Evolutionary conservation across 37 sponge, comb jelly and placozoan genomes (phyloP), one percentile per base, ranked within the genome.

Genomic region (Halisarca cf. caerulea): DNA sequence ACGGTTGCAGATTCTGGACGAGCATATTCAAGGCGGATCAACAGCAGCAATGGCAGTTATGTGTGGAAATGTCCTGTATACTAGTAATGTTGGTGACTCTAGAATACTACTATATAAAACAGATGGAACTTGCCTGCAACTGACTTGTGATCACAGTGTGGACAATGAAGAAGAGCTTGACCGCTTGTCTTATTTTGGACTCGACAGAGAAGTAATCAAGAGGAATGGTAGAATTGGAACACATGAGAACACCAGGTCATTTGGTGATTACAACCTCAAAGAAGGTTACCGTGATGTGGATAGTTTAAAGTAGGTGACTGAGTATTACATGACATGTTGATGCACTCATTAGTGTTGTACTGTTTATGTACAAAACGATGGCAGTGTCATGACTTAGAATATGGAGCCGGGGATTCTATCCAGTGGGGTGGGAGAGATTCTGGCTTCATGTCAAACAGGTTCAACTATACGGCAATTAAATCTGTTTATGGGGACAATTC

Each of bases 251-350:
- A 97, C 98, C 0, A 75, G 98, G 45, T 88, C 91, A 34, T 91
- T 97, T 87, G 98, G 98, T 7, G 98, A 97, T 81, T 97, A 93
- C 66, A 78, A 72, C 41, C 82, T 97, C 23, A 97, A 97, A 66
- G 88, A 78, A 54, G 98, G 98, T 25, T 97, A 95, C 84, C 95
- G 93, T 71, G 90, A 95, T 83, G 89, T 93, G 71, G 98, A 97
- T 89, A 66, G 80, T 23, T 42, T 97, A 57, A 85, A 88, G 97
- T 96, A 33, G 64, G 86, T 39, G 8, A n/a, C n/a, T n/a, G n/a
- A n/a, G n/a, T n/a, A n/a, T n/a, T n/a, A n/a, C n/a, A n/a, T n/a
- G n/a, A n/a, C 33, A 66, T 9, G 71, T 3, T 5, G 25, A 27
- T 27, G 25, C 2, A 8, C 25, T 32, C 27, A 69, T 21, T 28